phyloP scores from a whole-genome alignment of 2,797 vertebrate species.

The Galaxias olidus region DNA sequence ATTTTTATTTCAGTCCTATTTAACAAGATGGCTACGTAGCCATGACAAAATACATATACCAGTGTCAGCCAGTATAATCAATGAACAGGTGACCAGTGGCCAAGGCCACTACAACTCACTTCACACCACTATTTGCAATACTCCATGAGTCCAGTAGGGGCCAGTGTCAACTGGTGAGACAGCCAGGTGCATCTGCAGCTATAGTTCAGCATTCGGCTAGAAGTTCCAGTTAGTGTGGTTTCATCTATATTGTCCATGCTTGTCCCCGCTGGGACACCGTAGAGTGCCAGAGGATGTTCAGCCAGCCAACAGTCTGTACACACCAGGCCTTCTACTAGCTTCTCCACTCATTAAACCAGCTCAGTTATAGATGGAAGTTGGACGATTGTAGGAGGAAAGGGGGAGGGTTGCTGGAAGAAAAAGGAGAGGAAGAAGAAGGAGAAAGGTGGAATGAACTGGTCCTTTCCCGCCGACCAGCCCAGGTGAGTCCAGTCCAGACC shows the following conservation, averaged over 20 bases:
- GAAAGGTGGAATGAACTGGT: too few relatives aligned
- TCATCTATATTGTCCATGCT: constrained; percentile 36
- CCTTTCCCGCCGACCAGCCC: too few relatives aligned
- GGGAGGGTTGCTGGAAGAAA: constrained; percentile 6
- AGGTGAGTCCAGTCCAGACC: too few relatives aligned
- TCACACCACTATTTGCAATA: constrained; percentile 63
- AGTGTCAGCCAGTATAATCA: constrained; percentile 70
- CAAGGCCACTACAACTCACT: constrained; percentile 71
- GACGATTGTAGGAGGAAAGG: constrained; percentile 55
- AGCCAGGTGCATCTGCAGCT: constrained; percentile 38
- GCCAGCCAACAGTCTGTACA: constrained; percentile 1
- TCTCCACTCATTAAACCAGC: constrained; percentile 44
- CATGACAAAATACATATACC: constrained; percentile 75
- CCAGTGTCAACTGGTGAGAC: constrained; percentile 55
- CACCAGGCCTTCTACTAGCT: too few relatives aligned
- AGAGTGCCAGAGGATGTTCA: constrained; percentile 13
- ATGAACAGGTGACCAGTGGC: constrained; percentile 72
- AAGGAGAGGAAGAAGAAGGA: constrained; percentile 5
- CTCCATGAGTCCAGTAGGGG: constrained; percentile 41
- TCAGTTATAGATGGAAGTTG: constrained; percentile 46
- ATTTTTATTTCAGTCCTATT: constrained; percentile 45
- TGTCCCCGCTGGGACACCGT: constrained; percentile 41
- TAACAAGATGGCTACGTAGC: constrained; percentile 61
- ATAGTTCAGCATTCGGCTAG: constrained; percentile 40
- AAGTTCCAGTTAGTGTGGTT: constrained; percentile 51